Evolutionary conservation across 2,888 invertebrate species (phyloP).

Genomic region (Melanchra persicariae): DNA sequence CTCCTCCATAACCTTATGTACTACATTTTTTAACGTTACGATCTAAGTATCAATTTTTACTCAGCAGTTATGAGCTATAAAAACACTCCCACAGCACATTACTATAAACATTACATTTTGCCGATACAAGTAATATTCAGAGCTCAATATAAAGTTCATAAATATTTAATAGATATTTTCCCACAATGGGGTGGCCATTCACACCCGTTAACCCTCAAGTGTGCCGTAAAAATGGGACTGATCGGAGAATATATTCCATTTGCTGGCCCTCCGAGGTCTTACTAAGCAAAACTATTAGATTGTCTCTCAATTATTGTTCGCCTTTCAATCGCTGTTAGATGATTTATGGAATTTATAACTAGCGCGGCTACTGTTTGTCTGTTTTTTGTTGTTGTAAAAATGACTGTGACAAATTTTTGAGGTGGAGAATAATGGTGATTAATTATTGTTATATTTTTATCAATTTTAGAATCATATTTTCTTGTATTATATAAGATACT

Average conservation of each 20-base stretch:
- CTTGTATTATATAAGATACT: conserved; percentile 1
- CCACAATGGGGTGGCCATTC: conserved; percentile 90
- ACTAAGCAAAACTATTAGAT: conserved; percentile 84
- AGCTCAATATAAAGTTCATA: conserved; percentile 83
- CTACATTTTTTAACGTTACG: conserved; percentile 63
- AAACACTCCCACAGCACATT: conserved; percentile 73
- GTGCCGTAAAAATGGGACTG: conserved; percentile 83
- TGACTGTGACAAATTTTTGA: conserved; percentile 24
- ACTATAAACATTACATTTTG: conserved; percentile 77
- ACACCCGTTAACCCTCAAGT: conserved; percentile 87
- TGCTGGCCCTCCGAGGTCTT: conserved; percentile 76
- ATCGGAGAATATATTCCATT: conserved; percentile 86
- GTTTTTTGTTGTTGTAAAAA: conserved; percentile 33
- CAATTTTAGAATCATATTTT: conserved; percentile 9
- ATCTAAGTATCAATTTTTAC: conserved; percentile 69
- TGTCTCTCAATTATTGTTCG: conserved; percentile 79
- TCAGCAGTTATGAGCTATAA: conserved; percentile 71
- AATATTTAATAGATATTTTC: conserved; percentile 90
- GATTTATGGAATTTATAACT: conserved; percentile 51
- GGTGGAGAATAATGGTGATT: conserved; percentile 36
- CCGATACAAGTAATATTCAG: conserved; percentile 76
- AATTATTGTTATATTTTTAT: conserved; percentile 37
- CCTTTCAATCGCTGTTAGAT: conserved; percentile 65
- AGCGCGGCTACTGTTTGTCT: conserved; percentile 38
- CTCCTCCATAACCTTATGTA: conserved; percentile 42